Conservation (phyloP, 2,797 vertebrate genomes). For the Lacerta viridis region DNA sequence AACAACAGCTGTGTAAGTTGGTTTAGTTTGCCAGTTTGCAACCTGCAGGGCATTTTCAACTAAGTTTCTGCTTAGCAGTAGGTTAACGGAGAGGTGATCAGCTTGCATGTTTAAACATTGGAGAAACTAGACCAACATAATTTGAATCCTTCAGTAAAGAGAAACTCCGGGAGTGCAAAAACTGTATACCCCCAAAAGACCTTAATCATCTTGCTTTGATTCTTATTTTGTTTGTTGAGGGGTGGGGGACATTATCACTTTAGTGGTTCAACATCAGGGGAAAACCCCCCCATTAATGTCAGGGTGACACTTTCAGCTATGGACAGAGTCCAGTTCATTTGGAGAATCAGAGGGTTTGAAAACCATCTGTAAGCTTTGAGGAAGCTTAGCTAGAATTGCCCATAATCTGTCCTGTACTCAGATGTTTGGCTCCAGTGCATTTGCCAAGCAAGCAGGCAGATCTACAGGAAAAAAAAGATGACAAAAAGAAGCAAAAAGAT, state of each 20-base stretch:
- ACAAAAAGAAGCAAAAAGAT: slow-evolving; percentile 8
- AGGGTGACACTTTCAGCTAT: not conserved
- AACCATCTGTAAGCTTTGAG: slow-evolving; percentile 26
- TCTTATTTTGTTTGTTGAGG: not conserved
- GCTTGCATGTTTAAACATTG: slow-evolving; percentile 10
- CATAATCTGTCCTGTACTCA: slow-evolving; percentile 10
- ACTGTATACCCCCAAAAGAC: not conserved
- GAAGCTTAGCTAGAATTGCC: slow-evolving; percentile 22
- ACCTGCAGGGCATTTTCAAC: not conserved
- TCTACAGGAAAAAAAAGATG: not conserved
- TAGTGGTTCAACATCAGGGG: not conserved
- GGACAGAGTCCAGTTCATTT: slow-evolving; percentile 19
- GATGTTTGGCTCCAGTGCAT: slow-evolving; percentile 7
- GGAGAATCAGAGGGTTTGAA: slow-evolving; percentile 29
- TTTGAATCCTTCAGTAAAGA: not conserved
- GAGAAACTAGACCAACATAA: not conserved
- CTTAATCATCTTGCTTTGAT: slow-evolving; percentile 18
- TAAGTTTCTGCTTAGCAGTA: not conserved
- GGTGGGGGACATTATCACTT: not conserved
- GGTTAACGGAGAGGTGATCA: not conserved
- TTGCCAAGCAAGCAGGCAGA: slow-evolving; percentile 24
- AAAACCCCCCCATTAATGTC: not conserved
- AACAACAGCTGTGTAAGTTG: not conserved
- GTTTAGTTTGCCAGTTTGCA: slow-evolving; percentile 3
- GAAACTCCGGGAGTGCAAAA: not conserved